Evolutionary conservation across 1,140 invertebrate species (phyloP).

Genomic region (Bombus waltoni): DNA sequence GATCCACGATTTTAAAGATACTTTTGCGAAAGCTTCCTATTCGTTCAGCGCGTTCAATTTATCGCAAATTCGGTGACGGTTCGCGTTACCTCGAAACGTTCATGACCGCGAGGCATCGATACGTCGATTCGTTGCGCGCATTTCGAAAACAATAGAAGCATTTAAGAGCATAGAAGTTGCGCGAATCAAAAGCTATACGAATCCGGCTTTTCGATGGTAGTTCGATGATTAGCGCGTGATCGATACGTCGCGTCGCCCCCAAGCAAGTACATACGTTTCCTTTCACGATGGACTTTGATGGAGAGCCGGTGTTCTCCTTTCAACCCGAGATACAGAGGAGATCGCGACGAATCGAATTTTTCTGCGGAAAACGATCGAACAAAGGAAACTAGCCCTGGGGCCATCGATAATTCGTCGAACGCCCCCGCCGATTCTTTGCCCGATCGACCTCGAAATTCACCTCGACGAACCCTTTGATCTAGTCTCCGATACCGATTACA

Average conservation of each 20-base stretch:
- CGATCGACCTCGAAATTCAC: slow-evolving; percentile 25
- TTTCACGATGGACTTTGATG: slow-evolving; percentile 22
- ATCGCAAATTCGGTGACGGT: not conserved
- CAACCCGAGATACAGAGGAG: slow-evolving; percentile 36
- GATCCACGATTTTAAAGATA: not conserved
- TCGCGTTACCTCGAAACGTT: not conserved
- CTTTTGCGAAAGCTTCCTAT: not conserved
- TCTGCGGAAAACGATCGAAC: slow-evolving; percentile 4
- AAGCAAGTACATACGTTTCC: not conserved
- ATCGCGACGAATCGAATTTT: slow-evolving; percentile 1
- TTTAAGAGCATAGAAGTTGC: not conserved
- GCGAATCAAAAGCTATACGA: too few relatives aligned
- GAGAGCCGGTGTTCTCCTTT: slow-evolving; percentile 46
- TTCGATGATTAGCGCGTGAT: too few relatives aligned
- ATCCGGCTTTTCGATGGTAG: too few relatives aligned
- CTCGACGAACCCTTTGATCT: slow-evolving; percentile 45
- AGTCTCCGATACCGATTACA: slow-evolving; percentile 15
- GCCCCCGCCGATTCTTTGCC: slow-evolving; percentile 47
- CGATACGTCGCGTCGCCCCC: too few relatives aligned
- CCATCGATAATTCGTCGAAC: slow-evolving; percentile 61
- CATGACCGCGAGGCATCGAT: not conserved
- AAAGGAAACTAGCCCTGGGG: slow-evolving; percentile 5
- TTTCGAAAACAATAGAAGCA: too few relatives aligned
- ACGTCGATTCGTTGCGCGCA: not conserved
- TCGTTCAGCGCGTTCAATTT: not conserved